Evolutionary conservation across 2,797 vertebrate species (phyloP).

Genomic region (Propithecus perrieri): DNA sequence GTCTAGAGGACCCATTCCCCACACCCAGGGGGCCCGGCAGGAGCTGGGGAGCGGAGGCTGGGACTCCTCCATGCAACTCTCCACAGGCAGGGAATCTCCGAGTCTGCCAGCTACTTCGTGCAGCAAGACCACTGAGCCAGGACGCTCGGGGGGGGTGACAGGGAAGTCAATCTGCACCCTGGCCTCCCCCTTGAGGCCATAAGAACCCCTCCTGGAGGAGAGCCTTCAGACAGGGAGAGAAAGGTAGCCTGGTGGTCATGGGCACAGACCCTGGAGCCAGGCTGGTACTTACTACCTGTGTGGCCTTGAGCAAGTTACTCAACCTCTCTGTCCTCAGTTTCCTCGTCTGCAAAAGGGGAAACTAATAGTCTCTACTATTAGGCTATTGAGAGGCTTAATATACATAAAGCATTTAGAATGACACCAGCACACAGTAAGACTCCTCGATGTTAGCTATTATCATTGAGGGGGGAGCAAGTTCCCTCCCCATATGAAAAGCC

Average conservation of each 20-base stretch:
- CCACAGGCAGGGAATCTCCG: accelerated
- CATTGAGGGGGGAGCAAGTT: background rate
- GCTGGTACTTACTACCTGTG: background rate
- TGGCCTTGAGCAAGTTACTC: background rate
- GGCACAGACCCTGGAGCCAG: background rate
- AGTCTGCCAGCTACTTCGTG: background rate
- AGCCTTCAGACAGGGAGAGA: background rate
- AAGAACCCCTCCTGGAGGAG: background rate
- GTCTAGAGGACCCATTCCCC: background rate
- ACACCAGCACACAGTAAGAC: accelerated
- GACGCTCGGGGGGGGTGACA: background rate
- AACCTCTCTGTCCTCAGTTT: background rate
- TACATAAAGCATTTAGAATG: background rate
- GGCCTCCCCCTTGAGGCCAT: background rate
- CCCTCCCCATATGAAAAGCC: background rate
- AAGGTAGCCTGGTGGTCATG: background rate
- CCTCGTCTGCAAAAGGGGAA: background rate
- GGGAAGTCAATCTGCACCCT: background rate
- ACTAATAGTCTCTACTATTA: background rate
- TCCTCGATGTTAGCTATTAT: background rate
- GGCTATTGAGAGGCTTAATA: background rate
- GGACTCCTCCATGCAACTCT: background rate
- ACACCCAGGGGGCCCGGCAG: accelerated
- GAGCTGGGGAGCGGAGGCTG: background rate
- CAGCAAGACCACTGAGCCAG: background rate